Evolutionary conservation across 2,113 vertebrate genomes (phyloP).

Genomic region (Gadus chalcogrammus): DNA sequence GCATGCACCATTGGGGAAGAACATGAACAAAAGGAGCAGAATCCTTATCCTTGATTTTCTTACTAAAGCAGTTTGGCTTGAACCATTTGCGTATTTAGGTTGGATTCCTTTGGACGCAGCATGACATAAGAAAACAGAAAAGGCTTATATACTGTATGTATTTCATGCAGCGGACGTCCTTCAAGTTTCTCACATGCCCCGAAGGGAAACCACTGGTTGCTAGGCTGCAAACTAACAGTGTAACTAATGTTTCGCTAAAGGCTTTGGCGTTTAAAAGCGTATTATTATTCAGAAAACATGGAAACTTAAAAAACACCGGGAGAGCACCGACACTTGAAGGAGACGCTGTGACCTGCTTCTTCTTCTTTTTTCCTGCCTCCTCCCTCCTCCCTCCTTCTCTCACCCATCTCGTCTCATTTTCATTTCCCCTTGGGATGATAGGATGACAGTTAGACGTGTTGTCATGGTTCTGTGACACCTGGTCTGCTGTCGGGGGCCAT

Average conservation of each 20-base stretch:
- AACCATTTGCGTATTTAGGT: no score
- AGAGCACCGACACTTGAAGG: not conserved
- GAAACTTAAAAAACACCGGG: not conserved
- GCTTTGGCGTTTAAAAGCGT: no score
- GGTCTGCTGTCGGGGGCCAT: conserved; percentile 4
- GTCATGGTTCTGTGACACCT: conserved; percentile 13
- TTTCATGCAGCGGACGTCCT: not conserved
- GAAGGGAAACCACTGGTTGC: conserved; percentile 21
- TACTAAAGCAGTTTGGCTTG: not conserved
- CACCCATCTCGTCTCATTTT: no score
- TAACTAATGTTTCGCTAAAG: conserved; percentile 18
- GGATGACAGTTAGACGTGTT: conserved; percentile 17
- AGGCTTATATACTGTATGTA: not conserved
- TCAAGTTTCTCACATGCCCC: conserved; percentile 4
- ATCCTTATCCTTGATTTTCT: not conserved
- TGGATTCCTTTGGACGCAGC: no score
- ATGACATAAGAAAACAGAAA: not conserved
- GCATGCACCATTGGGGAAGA: no score
- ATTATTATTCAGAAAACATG: no score
- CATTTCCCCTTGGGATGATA: conserved; percentile 3
- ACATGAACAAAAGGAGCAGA: not conserved
- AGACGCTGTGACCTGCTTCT: not conserved
- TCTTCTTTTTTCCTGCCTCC: not conserved
- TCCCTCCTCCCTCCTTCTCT: not conserved
- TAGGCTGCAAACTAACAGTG: conserved; percentile 15